phyloP scores from a whole-genome alignment of 92 coral and sea anemone genomes.

The Epizoanthus ramosus region DNA sequence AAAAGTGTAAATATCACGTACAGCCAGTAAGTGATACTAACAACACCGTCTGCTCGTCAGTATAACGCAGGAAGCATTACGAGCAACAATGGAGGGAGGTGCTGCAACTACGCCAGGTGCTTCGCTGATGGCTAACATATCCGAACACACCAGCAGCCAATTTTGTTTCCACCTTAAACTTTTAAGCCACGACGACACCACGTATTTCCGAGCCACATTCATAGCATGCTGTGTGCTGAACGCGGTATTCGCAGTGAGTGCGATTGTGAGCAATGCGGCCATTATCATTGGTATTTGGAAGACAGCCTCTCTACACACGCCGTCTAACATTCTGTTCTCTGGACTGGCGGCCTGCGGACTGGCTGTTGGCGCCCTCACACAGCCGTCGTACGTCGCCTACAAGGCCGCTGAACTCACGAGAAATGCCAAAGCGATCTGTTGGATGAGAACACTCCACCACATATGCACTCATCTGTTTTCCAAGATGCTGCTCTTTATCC shows the following conservation, averaged over 20 bases:
- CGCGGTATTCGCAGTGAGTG: slow-evolving; percentile 21
- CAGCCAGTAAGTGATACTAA: too few relatives aligned
- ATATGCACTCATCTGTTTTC: slow-evolving; percentile 29
- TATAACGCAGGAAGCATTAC: too few relatives aligned
- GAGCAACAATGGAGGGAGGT: too few relatives aligned
- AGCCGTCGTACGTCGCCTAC: slow-evolving; percentile 23
- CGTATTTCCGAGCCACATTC: slow-evolving; percentile 26
- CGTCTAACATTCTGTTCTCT: slow-evolving; percentile 33
- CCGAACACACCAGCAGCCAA: too few relatives aligned
- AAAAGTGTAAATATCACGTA: too few relatives aligned
- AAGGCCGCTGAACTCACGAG: slow-evolving; percentile 9
- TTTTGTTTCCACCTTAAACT: too few relatives aligned
- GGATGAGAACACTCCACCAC: slow-evolving; percentile 30
- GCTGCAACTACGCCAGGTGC: too few relatives aligned
- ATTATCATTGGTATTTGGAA: slow-evolving; percentile 15
- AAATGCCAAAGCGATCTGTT: not conserved
- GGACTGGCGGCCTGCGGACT: slow-evolving; percentile 22
- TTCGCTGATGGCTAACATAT: too few relatives aligned
- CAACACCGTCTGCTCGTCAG: too few relatives aligned
- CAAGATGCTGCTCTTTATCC: slow-evolving; percentile 22
- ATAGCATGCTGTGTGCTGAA: slow-evolving; percentile 26
- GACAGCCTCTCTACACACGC: slow-evolving; percentile 25
- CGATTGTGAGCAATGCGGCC: not conserved
- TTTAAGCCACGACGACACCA: too few relatives aligned
- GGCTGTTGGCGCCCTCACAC: slow-evolving; percentile 12